phyloP scores from a whole-genome alignment of 1,140 invertebrate species.

The Eupeodes corollae region DNA sequence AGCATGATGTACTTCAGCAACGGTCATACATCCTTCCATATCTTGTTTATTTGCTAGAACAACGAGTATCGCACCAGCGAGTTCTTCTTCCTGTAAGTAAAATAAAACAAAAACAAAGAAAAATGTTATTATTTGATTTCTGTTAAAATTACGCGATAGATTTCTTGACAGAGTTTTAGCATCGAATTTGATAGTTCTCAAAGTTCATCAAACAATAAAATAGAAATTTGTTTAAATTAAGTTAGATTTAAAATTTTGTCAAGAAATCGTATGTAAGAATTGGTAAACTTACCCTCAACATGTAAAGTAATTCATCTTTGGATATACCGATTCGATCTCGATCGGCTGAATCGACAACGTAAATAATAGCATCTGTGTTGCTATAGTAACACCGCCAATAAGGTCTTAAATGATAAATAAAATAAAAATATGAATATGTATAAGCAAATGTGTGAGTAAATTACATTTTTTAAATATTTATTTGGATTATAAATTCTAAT shows the following conservation, averaged over 20 bases:
- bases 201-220: background rate
- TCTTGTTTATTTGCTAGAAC: slow-evolving; percentile 99
- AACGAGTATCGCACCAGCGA: slow-evolving; percentile 87
- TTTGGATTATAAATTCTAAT: no score
- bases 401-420: slow-evolving; percentile 46
- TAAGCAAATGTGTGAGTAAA: no score
- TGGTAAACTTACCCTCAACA: slow-evolving; percentile 70
- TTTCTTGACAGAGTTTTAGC: no score
- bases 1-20: slow-evolving; percentile 93
- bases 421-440: no score
- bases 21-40: slow-evolving; percentile 90
- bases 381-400: slow-evolving; percentile 99
- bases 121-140: background rate
- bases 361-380: slow-evolving; percentile 99
- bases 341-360: slow-evolving; percentile 98
- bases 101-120: background rate
- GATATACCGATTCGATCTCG: slow-evolving; percentile 97
- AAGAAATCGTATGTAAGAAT: background rate
- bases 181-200: background rate
- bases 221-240: no score
- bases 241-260: background rate
- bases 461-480: no score
- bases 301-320: slow-evolving; percentile 94
- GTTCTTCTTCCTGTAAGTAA: slow-evolving; percentile 78
- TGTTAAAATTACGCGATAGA: no score